Percentiles rank a stretch among this genome's conserved stretches.
Conservation (phyloP, 2,113 vertebrate species). For the Holacanthus passer region DNA sequence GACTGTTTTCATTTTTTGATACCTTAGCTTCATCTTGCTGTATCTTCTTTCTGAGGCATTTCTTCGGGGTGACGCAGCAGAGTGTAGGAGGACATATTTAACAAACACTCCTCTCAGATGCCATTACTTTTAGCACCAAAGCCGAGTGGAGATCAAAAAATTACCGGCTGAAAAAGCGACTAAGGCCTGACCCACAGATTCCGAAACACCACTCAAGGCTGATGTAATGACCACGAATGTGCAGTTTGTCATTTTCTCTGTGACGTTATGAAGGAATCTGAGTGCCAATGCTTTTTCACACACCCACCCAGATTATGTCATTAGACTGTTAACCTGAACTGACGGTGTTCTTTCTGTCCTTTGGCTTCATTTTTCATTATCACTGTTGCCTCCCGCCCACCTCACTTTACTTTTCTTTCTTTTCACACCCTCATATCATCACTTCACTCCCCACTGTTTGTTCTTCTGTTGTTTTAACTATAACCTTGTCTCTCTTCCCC, state of each 20-base stretch:
- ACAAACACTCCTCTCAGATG: neutral
- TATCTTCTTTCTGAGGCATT: neutral
- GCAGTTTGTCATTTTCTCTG: slow-evolving; percentile 48
- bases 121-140: neutral
- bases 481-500: neutral
- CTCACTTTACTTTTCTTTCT: neutral
- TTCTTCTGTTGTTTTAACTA: neutral
- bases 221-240: slow-evolving; percentile 41
- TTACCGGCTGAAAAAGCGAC: neutral
- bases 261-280: slow-evolving; percentile 48
- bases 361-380: slow-evolving; percentile 5
- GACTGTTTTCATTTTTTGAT: too few relatives aligned
- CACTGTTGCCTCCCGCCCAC: neutral
- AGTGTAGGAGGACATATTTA: neutral
- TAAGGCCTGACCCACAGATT: slow-evolving; percentile 18
- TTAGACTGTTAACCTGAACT: slow-evolving; percentile 20
- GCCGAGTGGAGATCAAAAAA: neutral
- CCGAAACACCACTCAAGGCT: slow-evolving; percentile 2
- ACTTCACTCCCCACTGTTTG: neutral
- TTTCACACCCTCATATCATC: neutral
- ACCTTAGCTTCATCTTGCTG: neutral
- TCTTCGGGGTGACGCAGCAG: neutral
- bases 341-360: slow-evolving; percentile 2
- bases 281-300: slow-evolving; percentile 17
- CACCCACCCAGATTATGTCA: slow-evolving; percentile 32